Base-by-base conservation (phyloP, 2,888 invertebrate species). In the Cepaea hortensis region DNA sequence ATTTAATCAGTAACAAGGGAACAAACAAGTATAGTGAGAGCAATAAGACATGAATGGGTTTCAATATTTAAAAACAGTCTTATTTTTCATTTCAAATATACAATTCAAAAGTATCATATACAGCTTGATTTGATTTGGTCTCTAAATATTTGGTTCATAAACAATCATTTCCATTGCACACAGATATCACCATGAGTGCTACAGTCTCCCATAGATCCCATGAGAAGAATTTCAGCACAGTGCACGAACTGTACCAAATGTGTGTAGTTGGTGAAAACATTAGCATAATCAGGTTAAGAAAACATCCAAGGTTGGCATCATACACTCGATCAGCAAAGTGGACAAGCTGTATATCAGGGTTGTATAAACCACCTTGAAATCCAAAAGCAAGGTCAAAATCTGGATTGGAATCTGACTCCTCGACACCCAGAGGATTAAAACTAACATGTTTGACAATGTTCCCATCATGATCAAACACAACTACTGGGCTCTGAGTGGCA, bases 381-480 rank as follows among this genome's bases (percentile, higher is more conserved):
- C 99, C 99, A 61, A 99, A 97, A 0, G 98, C 98, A 85, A 99
- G 95, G 94, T 98, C 98, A 77, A 98, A 95, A 94, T 98, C 98
- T 0, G 98, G 98, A 95, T 98, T 98, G 0, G 98, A 98, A 94
- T 98, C 98, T 93, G 97, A 97, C 61, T 98, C 97, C 87, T 98
- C 97, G 93, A 98, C 97, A 0, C 99, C 99, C 90, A 98, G 98
- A 0, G 98, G 98, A 46, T 98, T 98, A 90, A 98, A 96, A 96
- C 97, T 97, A 85, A 98, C 97, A 95, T 98, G 98, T 88, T 98
- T 95, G 77, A 98, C 97, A 0, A 98, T 97, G 95, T 98, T 97
- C 80, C 98, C 98, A 91, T 98, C 98, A 93, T 98, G 97, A 94
- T 98, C 98, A 95, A 98, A 98, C 48, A 99, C 97, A 96, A 98